Base-by-base conservation (phyloP, 1,140 invertebrate species). In the Physella acuta region DNA sequence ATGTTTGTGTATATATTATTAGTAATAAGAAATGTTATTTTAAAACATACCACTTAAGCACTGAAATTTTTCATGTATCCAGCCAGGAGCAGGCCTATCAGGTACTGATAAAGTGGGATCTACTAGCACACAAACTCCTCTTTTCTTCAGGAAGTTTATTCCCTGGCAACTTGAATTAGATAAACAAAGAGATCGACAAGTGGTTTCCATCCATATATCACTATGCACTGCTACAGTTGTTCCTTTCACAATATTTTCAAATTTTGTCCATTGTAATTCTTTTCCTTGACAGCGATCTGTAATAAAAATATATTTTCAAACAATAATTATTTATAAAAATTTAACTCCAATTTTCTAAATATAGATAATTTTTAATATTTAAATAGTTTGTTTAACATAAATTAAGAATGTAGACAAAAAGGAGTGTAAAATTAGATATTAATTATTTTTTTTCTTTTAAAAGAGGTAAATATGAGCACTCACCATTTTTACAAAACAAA, bases 221-320 rank as follows among this genome's bases (percentile, higher is more conserved):
- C 58, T 36, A 16, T 59, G 11, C 1, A 70, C 52, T 11, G 49
- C 28, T 56, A 70, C 30, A 2, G 20, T 72, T 65, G 31, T 58
- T 37, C 16, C 70, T 65, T 30, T 65, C 49, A 26, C 68, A 28
- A 26, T 28, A 28, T 67, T 52, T 1, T 36, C 3, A 16, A 65
- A 37, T n/a, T n/a, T 60, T 1, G 60, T 55, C 77, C 77, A 78
- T 33, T 55, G 24, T 49, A 73, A 63, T 30, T 71, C 56, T 26
- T 71, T 30, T 11, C 72, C 70, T 24, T 71, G 39, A 56, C 77
- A 78, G 3, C 68, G 73, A 53, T 77, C 76, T 77, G 62, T 14
- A 67, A 51, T 36, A 36, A 61, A 67, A n/a, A 31, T 31, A 11
- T 61, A 33, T n/a, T n/a, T n/a, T n/a, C n/a, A n/a, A n/a, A n/a